These are phyloP conservation scores for Brachyptera risi DNA, from an alignment of 2,888 invertebrate genomes.

Conservation along the genomic window DNA sequence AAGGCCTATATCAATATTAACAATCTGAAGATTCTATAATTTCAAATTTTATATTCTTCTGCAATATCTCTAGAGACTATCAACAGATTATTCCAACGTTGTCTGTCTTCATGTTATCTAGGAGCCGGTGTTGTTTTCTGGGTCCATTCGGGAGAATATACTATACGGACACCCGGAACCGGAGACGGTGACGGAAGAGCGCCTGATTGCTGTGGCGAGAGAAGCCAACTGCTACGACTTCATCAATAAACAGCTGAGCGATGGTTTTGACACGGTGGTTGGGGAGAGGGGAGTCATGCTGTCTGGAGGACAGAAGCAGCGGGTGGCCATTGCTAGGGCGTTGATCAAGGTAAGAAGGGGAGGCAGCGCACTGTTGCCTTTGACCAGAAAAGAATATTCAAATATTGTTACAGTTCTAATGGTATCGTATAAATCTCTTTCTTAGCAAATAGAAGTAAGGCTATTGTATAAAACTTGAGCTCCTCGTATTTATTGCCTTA, in stretches of 20 bases:
- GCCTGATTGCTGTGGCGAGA: constrained; percentile 59
- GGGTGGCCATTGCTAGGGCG: constrained; percentile 90
- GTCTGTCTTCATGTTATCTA: constrained; percentile 42
- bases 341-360: constrained; percentile 66
- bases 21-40: no score
- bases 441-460: neutral
- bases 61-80: no score
- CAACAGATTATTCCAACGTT: no score
- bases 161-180: constrained; percentile 71
- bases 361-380: no score
- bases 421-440: no score
- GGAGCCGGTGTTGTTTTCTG: constrained; percentile 91
- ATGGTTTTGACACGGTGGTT: constrained; percentile 77
- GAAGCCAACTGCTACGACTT: constrained; percentile 87
- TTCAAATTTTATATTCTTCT: no score
- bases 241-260: constrained; percentile 55
- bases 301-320: constrained; percentile 90
- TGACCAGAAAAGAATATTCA: no score
- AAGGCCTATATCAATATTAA: no score
- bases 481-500: neutral
- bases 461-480: neutral
- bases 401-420: no score
- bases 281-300: constrained; percentile 87
- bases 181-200: constrained; percentile 47
- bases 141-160: constrained; percentile 85